Evolutionary conservation across 1,140 invertebrate genomes (phyloP).

Genomic region (Fopius arisanus): DNA sequence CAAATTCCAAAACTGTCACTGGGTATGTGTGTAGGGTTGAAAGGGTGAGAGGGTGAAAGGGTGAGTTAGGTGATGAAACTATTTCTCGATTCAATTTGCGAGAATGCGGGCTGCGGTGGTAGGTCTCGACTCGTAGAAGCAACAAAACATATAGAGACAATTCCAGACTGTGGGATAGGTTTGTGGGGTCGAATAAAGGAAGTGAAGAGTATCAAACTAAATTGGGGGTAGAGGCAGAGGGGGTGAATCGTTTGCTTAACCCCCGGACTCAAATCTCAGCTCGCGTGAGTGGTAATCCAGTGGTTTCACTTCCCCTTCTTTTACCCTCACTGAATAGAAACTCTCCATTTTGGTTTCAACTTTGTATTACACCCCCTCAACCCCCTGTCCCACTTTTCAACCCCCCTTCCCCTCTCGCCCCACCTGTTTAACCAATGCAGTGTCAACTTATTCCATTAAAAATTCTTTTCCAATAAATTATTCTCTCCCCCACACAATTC

Average conservation of each 20-base stretch:
- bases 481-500: too few species aligned
- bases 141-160: not conserved
- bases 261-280: not conserved
- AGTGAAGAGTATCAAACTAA: not conserved
- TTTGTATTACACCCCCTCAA: not conserved
- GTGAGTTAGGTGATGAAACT: not conserved
- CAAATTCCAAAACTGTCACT: not conserved
- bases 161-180: not conserved
- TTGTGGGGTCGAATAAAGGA: not conserved
- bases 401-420: not conserved
- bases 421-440: not conserved
- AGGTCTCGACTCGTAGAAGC: not conserved
- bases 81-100: constrained; percentile 1
- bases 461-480: too few species aligned
- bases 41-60: not conserved
- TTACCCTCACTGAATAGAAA: not conserved
- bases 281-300: not conserved
- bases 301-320: not conserved
- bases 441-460: too few species aligned
- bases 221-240: not conserved
- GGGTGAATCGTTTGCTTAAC: not conserved
- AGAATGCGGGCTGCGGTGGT: not conserved
- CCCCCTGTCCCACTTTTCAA: not conserved
- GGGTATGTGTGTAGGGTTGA: not conserved
- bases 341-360: not conserved